These are phyloP conservation scores for Cynocephalus volans DNA, from an alignment of 2,113 vertebrate species.

Conservation along the genomic window DNA sequence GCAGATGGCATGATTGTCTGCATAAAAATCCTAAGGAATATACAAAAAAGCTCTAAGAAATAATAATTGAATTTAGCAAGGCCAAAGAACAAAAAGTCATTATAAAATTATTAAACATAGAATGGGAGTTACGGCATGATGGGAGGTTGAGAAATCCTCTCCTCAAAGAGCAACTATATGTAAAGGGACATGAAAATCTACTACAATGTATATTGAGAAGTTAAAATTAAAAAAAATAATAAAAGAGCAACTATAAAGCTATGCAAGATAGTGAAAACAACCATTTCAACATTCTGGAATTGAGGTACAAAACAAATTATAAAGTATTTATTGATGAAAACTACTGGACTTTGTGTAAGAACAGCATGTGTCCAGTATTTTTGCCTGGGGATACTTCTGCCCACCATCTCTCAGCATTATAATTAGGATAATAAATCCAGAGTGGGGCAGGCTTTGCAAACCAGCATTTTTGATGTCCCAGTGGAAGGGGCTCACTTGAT, in stretches of 20 bases:
- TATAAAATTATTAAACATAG: not conserved
- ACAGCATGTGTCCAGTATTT: not conserved
- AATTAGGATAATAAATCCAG: not conserved
- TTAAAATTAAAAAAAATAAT: too few species aligned
- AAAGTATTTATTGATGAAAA: not conserved
- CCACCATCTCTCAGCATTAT: not conserved
- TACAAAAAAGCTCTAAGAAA: not conserved
- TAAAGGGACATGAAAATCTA: too few species aligned
- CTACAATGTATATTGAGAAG: too few species aligned
- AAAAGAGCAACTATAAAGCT: not conserved
- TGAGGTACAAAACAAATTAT: not conserved
- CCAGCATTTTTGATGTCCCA: not conserved
- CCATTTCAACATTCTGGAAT: slow-evolving; percentile 36
- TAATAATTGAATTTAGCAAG: not conserved
- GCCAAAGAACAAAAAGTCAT: not conserved
- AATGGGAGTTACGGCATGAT: not conserved
- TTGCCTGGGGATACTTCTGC: not conserved
- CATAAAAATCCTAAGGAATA: not conserved
- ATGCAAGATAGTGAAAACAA: not conserved
- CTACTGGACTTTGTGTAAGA: not conserved
- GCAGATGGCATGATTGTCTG: not conserved
- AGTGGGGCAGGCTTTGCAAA: not conserved
- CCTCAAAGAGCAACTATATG: not conserved
- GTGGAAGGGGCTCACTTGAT: not conserved
- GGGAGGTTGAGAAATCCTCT: not conserved